Evolutionary conservation across 2,113 vertebrate genomes (phyloP).

Genomic region (Morone chrysops): DNA sequence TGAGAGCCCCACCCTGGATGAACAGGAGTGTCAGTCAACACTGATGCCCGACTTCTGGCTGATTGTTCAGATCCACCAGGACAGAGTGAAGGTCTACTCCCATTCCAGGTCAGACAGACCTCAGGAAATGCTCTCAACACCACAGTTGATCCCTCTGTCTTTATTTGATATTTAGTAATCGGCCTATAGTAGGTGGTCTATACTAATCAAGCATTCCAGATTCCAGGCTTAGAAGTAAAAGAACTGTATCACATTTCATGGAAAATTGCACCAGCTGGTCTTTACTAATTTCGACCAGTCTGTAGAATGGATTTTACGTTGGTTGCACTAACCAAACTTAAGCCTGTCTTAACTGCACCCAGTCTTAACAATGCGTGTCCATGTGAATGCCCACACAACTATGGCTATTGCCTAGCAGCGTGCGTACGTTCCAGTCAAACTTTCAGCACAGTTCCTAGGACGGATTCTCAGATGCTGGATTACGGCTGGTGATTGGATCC

Average conservation of each 20-base stretch:
- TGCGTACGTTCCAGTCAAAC: too few relatives aligned
- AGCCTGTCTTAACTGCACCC: too few relatives aligned
- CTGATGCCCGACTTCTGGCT: constrained; percentile 97
- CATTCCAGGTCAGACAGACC: constrained; percentile 89
- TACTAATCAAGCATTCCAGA: neutral
- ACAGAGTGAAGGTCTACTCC: constrained; percentile 94
- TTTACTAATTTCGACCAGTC: too few relatives aligned
- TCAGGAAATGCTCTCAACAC: neutral
- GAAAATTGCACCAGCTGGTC: too few relatives aligned
- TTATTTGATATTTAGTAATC: neutral
- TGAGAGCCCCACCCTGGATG: constrained; percentile 88
- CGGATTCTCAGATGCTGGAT: neutral
- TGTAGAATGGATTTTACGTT: too few relatives aligned
- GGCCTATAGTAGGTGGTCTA: too few relatives aligned
- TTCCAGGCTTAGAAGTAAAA: neutral
- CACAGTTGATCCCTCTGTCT: neutral
- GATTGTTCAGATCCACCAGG: constrained; percentile 92
- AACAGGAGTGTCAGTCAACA: constrained; percentile 84
- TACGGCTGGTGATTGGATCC: neutral
- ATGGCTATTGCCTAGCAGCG: too few relatives aligned
- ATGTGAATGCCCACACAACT: too few relatives aligned
- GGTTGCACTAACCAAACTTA: too few relatives aligned
- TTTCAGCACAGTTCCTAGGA: neutral
- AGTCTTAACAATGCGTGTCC: too few relatives aligned
- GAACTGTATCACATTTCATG: neutral